Percentiles rank a stretch among this genome's conserved stretches.
Evolutionary conservation across 2,797 vertebrate species (phyloP).

Genomic region (Myiotriccus ornatus): DNA sequence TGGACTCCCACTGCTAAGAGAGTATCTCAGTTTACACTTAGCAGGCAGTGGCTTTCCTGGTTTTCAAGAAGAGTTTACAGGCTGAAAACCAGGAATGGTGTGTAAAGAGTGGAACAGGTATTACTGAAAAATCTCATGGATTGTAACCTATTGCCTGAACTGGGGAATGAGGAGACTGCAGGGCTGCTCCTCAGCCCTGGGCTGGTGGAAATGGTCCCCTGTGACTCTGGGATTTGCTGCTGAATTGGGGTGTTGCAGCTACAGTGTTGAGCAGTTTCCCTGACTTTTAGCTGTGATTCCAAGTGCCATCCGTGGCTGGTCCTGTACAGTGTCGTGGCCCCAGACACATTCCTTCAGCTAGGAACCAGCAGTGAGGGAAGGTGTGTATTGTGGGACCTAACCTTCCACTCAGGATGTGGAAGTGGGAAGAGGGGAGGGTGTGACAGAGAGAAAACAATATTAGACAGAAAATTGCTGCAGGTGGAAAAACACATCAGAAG

Average conservation of each 20-base stretch:
- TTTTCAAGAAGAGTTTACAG: background rate
- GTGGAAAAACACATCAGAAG: background rate
- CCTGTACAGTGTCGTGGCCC: background rate
- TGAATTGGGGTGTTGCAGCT: background rate
- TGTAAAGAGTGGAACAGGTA: background rate
- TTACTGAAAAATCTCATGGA: background rate
- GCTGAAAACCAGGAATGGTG: background rate
- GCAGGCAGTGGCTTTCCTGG: background rate
- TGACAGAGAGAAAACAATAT: background rate
- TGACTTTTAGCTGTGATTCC: background rate
- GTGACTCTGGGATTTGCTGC: background rate
- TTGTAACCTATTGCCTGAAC: background rate
- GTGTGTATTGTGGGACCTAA: background rate
- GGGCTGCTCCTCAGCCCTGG: background rate
- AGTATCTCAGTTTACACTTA: background rate
- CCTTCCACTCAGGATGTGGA: background rate
- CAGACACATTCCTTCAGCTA: background rate
- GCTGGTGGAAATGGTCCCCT: background rate
- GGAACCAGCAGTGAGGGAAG: background rate
- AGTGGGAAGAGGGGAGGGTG: rapidly evolving
- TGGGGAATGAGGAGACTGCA: background rate
- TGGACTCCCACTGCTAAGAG: background rate
- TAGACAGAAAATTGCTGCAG: background rate
- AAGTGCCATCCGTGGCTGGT: background rate
- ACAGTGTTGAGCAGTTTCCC: background rate